Conservation (phyloP, 1,140 invertebrate genomes). For the Laodelphax striatellus region DNA sequence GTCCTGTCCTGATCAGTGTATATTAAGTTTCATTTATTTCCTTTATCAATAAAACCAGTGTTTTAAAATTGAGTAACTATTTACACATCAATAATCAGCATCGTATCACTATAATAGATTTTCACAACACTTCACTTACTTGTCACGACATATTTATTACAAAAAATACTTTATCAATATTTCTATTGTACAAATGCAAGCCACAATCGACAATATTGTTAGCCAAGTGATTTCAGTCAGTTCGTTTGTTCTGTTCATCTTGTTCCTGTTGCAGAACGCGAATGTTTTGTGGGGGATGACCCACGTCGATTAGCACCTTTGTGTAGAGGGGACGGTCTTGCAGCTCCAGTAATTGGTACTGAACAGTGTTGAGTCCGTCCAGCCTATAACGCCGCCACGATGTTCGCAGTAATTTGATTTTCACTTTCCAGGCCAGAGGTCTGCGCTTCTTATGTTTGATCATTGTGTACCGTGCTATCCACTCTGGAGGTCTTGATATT, state of each 20-base stretch:
- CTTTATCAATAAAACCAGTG: no score
- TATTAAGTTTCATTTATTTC: no score
- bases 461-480: conserved; percentile 40
- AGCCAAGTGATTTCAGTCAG: background rate
- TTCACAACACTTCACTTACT: no score
- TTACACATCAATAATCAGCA: no score
- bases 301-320: conserved; percentile 37
- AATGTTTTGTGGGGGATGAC: conserved; percentile 28
- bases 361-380: conserved; percentile 39
- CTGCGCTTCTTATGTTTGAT: conserved; percentile 36
- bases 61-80: no score
- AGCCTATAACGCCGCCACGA: conserved; percentile 34
- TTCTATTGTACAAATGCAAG: no score
- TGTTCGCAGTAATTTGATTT: conserved; percentile 33
- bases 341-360: conserved; percentile 30
- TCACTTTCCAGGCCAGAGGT: conserved; percentile 32
- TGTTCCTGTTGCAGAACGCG: conserved; percentile 11
- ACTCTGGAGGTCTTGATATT: conserved; percentile 33
- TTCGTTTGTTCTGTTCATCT: conserved; percentile 2
- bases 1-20: no score
- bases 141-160: no score
- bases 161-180: no score
- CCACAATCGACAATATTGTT: no score
- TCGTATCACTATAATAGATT: no score
- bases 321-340: conserved; percentile 32